These are phyloP conservation scores for Perodicticus potto DNA, from an alignment of 2,797 vertebrate genomes.

Conservation along the genomic window DNA sequence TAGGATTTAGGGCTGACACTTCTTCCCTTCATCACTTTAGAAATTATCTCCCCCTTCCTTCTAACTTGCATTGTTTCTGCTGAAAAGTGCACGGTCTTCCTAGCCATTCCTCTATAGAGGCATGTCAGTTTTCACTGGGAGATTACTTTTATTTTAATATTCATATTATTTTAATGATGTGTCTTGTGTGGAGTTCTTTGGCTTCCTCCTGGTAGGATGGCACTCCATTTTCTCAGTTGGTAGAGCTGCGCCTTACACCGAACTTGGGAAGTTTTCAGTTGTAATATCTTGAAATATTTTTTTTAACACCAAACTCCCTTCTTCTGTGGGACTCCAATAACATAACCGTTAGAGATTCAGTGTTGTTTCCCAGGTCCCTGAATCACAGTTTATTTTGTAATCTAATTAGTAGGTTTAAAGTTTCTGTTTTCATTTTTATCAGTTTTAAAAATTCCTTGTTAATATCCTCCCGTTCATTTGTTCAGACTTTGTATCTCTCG, in stretches of 20 bases:
- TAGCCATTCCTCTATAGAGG: too few species aligned
- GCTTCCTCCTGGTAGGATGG: neutral
- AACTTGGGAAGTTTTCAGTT: neutral
- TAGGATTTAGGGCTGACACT: accelerated
- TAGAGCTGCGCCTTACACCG: neutral
- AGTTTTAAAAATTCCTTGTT: neutral
- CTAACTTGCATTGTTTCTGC: neutral
- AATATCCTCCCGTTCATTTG: neutral
- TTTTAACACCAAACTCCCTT: neutral
- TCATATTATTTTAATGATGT: neutral
- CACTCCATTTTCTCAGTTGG: neutral
- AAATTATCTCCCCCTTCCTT: neutral
- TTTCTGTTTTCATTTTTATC: neutral
- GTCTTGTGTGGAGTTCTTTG: neutral
- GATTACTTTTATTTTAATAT: neutral
- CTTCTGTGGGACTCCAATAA: neutral
- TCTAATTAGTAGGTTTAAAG: neutral
- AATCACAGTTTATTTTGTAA: neutral
- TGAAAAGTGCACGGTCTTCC: neutral
- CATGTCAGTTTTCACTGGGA: neutral
- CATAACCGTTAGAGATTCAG: neutral
- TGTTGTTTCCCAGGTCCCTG: neutral
- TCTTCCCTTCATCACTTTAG: neutral
- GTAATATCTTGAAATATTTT: neutral
- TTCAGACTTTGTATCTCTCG: neutral